A percentile compares a stretch with the other conserved stretches of the same genome.
These are phyloP conservation scores for Rhagonycha lutea DNA, from an alignment of 2,888 invertebrate species.

Conservation along the genomic window DNA sequence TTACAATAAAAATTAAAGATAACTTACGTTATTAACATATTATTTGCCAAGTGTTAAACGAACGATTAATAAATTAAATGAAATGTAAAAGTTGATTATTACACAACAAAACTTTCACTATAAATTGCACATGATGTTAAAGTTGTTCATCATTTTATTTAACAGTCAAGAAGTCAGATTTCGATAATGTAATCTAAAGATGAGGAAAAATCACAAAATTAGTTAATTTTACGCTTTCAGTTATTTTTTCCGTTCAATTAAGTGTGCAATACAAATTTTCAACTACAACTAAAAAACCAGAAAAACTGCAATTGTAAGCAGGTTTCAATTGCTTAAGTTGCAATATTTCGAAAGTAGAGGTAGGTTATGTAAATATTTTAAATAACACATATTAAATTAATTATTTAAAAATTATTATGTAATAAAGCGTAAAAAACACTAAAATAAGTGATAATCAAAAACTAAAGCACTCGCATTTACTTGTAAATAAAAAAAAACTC, in stretches of 20 bases:
- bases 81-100: slow-evolving; percentile 32
- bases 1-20: not conserved
- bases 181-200: not conserved
- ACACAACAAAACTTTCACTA: slow-evolving; percentile 33
- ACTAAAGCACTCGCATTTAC: not conserved
- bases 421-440: not conserved
- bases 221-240: not conserved
- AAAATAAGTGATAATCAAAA: not conserved
- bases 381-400: not conserved
- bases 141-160: slow-evolving; percentile 5
- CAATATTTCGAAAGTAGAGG: slow-evolving; percentile 22
- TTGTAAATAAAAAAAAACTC: not conserved
- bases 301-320: not conserved
- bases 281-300: not conserved
- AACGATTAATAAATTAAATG: slow-evolving; percentile 29
- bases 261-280: not conserved
- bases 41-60: slow-evolving; percentile 12
- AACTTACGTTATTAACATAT: slow-evolving; percentile 31
- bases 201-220: not conserved
- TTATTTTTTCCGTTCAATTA: not conserved
- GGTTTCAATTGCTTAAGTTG: not conserved
- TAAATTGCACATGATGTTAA: slow-evolving; percentile 29
- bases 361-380: slow-evolving; percentile 20
- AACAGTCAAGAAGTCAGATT: not conserved
- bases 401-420: not conserved